phyloP scores from a whole-genome alignment of 2,888 invertebrate genomes.

The Galeruca laticollis region DNA sequence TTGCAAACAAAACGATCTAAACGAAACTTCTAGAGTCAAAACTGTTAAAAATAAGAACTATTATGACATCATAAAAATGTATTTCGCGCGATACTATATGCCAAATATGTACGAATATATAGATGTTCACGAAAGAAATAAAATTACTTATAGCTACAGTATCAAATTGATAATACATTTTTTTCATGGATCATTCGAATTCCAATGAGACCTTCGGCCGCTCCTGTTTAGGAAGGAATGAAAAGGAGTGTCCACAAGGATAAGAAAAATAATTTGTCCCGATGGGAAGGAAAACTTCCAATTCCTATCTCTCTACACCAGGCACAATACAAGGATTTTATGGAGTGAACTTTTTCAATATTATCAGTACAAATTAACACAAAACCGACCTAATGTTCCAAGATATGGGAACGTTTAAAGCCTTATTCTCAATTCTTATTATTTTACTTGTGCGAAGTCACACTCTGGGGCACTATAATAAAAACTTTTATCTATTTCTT shows the following conservation, averaged over 20 bases:
- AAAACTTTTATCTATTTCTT: conserved; percentile 33
- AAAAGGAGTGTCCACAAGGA: conserved; percentile 62
- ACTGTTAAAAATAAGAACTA: too few relatives aligned
- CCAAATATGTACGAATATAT: too few relatives aligned
- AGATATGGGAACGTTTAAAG: not conserved
- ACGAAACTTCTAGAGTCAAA: too few relatives aligned
- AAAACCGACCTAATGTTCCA: conserved; percentile 13
- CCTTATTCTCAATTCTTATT: conserved; percentile 33
- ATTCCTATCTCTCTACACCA: conserved; percentile 62
- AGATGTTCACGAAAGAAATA: too few relatives aligned
- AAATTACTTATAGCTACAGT: too few relatives aligned
- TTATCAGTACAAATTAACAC: conserved; percentile 43
- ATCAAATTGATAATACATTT: too few relatives aligned
- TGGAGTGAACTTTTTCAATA: conserved; percentile 61
- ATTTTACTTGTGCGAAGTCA: conserved; percentile 34
- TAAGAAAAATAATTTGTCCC: conserved; percentile 62
- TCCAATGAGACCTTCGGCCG: not conserved
- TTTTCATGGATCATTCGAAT: too few relatives aligned
- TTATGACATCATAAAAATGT: too few relatives aligned
- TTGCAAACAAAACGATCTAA: too few relatives aligned
- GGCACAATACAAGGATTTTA: conserved; percentile 62
- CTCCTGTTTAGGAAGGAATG: not conserved
- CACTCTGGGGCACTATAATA: conserved; percentile 23
- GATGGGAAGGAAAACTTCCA: conserved; percentile 58
- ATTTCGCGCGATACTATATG: too few relatives aligned